Evolutionary conservation across 2,797 vertebrate species (phyloP).

Genomic region (Chelmon rostratus): DNA sequence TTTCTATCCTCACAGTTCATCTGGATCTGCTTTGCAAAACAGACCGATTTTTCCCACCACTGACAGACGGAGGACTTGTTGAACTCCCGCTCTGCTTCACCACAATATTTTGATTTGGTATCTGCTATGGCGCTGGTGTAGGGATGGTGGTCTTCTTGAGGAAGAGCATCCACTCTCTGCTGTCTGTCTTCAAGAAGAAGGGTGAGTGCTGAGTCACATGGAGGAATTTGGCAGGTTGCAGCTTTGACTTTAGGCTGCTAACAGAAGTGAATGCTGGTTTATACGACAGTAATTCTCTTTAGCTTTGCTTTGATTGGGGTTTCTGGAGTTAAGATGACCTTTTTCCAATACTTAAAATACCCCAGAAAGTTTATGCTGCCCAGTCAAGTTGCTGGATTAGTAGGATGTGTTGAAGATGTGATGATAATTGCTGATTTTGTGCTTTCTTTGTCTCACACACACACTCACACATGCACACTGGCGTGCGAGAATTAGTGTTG

Average conservation of each 20-base stretch:
- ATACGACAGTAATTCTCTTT: constrained; percentile 5
- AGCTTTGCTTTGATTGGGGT: background rate
- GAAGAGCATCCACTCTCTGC: constrained; percentile 89
- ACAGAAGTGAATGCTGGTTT: background rate
- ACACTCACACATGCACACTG: constrained; percentile 23
- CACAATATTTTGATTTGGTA: constrained; percentile 13
- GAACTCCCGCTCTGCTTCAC: constrained; percentile 6
- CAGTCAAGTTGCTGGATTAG: background rate
- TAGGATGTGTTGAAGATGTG: constrained; percentile 5
- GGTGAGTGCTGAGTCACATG: constrained; percentile 86
- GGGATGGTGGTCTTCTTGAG: constrained; percentile 94
- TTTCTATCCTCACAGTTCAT: constrained; percentile 6
- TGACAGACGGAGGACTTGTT: constrained; percentile 26
- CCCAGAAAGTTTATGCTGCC: background rate
- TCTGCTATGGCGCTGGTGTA: constrained; percentile 61
- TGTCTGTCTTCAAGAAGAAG: constrained; percentile 95
- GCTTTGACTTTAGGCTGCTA: constrained; percentile 25
- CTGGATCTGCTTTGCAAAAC: constrained; percentile 19
- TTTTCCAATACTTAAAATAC: background rate
- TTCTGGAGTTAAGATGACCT: background rate
- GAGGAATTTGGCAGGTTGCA: constrained; percentile 1
- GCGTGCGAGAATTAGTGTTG: constrained; percentile 4
- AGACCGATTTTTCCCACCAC: background rate
- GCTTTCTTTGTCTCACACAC: background rate
- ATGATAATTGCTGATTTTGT: background rate